phyloP scores from a whole-genome alignment of 2,113 vertebrate genomes.

The Lophura nycthemera region DNA sequence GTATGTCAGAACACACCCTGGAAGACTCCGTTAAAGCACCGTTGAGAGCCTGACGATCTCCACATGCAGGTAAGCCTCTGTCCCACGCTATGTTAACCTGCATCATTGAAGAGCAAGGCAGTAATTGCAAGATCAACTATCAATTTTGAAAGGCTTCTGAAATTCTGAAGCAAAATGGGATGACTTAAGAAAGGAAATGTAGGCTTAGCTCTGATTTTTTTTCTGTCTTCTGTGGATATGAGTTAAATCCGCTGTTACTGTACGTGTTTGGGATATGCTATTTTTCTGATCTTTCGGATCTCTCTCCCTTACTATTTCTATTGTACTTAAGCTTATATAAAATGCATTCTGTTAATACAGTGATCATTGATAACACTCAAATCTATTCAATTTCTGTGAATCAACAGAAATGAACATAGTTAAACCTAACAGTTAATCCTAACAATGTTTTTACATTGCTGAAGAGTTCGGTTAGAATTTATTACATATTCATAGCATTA shows the following conservation, averaged over 20 bases:
- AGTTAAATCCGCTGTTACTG: not conserved
- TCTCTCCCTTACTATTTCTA: not conserved
- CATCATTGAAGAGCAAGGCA: not conserved
- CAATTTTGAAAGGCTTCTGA: not conserved
- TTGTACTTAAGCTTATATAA: not conserved
- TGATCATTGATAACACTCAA: not conserved
- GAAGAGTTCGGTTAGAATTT: not conserved
- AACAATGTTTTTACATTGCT: not conserved
- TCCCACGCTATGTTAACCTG: not conserved
- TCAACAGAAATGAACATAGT: not conserved
- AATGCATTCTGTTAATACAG: not conserved
- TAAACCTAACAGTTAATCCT: not conserved
- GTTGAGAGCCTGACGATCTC: not conserved
- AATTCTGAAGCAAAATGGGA: not conserved
- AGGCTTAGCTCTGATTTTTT: not conserved
- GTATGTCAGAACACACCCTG: not conserved
- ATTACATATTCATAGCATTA: not conserved
- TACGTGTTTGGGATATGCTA: not conserved
- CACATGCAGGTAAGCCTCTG: not conserved
- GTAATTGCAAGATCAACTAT: not conserved
- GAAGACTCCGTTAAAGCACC: not conserved
- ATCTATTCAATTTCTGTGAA: not conserved
- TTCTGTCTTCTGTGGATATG: not conserved
- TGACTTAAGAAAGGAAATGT: not conserved
- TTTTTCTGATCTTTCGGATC: not conserved